Evolutionary conservation across 2,888 invertebrate species (phyloP).

Genomic region (Arge pagana): DNA sequence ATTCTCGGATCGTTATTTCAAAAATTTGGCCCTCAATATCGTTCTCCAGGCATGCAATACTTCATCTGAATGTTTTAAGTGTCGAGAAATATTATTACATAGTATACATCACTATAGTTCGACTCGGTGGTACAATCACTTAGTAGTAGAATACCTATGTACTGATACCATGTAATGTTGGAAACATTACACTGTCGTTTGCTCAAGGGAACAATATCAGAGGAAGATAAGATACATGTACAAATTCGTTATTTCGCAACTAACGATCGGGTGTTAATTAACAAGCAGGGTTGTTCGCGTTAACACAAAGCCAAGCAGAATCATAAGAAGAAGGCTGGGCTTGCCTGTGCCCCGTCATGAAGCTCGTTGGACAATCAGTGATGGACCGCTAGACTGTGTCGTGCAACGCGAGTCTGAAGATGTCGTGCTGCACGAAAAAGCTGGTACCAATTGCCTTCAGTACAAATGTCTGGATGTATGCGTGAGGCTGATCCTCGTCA

Average conservation of each 20-base stretch:
- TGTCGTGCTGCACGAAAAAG: conserved; percentile 94
- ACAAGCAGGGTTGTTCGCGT: conserved; percentile 30
- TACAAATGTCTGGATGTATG: conserved; percentile 92
- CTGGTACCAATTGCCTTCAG: conserved; percentile 85
- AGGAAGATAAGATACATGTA: background rate
- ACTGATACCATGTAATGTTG: no score
- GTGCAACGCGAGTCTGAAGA: conserved; percentile 92
- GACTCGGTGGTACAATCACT: no score
- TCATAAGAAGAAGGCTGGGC: conserved; percentile 35
- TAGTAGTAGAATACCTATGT: no score
- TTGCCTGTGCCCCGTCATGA: conserved; percentile 48
- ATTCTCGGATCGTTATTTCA: no score
- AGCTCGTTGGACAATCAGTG: conserved; percentile 46
- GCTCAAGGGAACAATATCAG: background rate
- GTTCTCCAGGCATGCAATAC: no score
- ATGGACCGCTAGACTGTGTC: conserved; percentile 65
- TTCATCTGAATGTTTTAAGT: no score
- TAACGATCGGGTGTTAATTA: conserved; percentile 22
- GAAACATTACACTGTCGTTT: background rate
- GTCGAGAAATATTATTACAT: no score
- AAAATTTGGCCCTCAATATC: no score
- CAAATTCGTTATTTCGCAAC: background rate
- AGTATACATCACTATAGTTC: no score
- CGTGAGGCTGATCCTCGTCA: conserved; percentile 93
- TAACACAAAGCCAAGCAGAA: conserved; percentile 32